phyloP scores from a whole-genome alignment of 2,113 vertebrate genomes.

The Ancistrus triradiatus region DNA sequence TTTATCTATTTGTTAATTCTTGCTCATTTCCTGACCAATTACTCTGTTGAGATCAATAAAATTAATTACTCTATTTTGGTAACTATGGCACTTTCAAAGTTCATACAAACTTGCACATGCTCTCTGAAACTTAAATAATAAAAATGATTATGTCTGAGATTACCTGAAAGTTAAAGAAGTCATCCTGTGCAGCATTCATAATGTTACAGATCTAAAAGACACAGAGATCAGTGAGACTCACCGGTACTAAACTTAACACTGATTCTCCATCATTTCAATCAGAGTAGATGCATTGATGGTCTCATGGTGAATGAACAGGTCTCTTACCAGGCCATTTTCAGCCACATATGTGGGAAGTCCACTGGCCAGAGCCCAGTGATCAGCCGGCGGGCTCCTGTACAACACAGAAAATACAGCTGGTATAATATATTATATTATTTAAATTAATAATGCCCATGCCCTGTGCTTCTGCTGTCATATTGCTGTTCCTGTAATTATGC shows the following conservation, averaged over 20 bases:
- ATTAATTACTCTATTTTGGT: too few relatives aligned
- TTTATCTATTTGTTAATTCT: too few relatives aligned
- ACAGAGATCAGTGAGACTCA: conserved; percentile 17
- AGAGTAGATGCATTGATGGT: background rate
- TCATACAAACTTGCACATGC: too few relatives aligned
- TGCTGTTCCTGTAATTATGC: background rate
- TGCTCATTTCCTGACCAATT: too few relatives aligned
- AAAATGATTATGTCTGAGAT: background rate
- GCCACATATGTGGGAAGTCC: conserved; percentile 73
- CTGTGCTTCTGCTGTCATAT: background rate
- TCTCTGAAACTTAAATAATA: background rate
- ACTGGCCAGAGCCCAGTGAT: conserved; percentile 73
- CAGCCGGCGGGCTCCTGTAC: conserved; percentile 62
- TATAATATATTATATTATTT: background rate
- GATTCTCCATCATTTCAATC: background rate
- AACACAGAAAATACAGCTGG: background rate
- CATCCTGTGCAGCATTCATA: conserved; percentile 55
- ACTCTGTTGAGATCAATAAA: too few relatives aligned
- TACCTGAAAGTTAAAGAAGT: conserved; percentile 57
- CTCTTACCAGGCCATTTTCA: conserved; percentile 70
- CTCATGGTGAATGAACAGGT: background rate
- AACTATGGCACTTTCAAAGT: too few relatives aligned
- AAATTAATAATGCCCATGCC: background rate
- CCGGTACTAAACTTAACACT: background rate
- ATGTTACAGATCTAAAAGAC: conserved; percentile 61